These are phyloP conservation scores for Antheraea assamensis DNA, from an alignment of 2,888 invertebrate genomes.

Conservation along the genomic window DNA sequence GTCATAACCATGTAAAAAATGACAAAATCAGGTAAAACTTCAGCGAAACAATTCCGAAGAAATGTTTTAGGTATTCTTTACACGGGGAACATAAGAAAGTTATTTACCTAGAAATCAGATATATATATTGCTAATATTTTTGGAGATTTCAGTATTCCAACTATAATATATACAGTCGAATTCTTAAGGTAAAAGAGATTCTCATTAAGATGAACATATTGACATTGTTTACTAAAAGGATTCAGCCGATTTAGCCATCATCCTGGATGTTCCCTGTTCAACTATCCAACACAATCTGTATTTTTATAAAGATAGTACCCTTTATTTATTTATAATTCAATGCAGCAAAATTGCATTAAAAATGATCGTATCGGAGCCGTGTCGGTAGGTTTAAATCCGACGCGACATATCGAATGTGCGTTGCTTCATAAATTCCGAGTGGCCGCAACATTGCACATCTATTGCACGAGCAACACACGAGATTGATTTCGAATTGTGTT, in stretches of 20 bases:
- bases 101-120: no score
- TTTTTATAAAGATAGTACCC: neutral
- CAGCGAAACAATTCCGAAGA: neutral
- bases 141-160: neutral
- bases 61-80: no score
- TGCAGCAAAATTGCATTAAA: neutral
- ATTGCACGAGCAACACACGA: neutral
- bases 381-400: neutral
- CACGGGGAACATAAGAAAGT: neutral
- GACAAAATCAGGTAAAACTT: neutral
- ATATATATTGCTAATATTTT: neutral
- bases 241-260: neutral
- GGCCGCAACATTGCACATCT: slow-evolving; percentile 12
- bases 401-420: neutral
- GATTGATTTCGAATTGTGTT: slow-evolving; percentile 14
- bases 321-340: neutral
- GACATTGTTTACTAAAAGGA: no score
- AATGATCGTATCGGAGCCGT: neutral
- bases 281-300: no score
- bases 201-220: no score
- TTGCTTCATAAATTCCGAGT: slow-evolving; percentile 14
- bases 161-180: neutral
- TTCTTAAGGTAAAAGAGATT: no score
- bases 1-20: no score
- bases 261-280: no score